Base-by-base conservation (phyloP, 2,797 vertebrate genomes). In the Rallus crepitans region DNA sequence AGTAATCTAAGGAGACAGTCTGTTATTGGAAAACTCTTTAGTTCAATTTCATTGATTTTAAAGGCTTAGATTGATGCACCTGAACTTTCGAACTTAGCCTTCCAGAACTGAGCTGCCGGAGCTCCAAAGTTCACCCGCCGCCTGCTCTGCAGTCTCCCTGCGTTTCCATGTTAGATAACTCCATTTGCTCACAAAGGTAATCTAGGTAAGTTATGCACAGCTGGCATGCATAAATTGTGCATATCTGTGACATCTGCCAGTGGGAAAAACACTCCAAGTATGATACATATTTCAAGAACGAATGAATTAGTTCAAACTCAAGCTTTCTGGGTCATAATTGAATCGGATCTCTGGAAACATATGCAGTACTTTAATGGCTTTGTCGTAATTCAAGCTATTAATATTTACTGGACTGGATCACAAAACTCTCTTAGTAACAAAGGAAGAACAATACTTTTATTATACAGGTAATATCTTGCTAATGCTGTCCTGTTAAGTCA, bases 211-310 rank as follows among this genome's bases (percentile, higher is more conserved):
- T 55, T 72, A 85, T 35, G 80, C 94, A 97, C 94, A 98, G 97
- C 96, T 97, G 97, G 96, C 94, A 95, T 75, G 95, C 95, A 98
- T 98, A 97, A 98, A 98, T 97, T 96, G 92, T 97, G 94, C 90
- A 94, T 93, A 94, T 94, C 95, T 94, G 91, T 96, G 93, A 94
- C 97, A 98, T 97, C 96, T 98, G 97, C 96, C 94, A 95, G 93
- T 93, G 91, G 90, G 93, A 97, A 97, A 95, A 94, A 82, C 78
- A 82, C 76, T 94, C 80, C 71, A 86, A 94, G 78, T 89, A 95
- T 87, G 76, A 93, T 85, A 94, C 59, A 82, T 86, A 93, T 95
- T 95, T 95, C 94, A 97, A 96, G 92, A 97, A 95, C 23, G 84
- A 97, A 81, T 63, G 87, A 90, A 96, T 97, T 93, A 97, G 88